phyloP scores from a whole-genome alignment of 2,113 vertebrate species.

The Neogale vison region DNA sequence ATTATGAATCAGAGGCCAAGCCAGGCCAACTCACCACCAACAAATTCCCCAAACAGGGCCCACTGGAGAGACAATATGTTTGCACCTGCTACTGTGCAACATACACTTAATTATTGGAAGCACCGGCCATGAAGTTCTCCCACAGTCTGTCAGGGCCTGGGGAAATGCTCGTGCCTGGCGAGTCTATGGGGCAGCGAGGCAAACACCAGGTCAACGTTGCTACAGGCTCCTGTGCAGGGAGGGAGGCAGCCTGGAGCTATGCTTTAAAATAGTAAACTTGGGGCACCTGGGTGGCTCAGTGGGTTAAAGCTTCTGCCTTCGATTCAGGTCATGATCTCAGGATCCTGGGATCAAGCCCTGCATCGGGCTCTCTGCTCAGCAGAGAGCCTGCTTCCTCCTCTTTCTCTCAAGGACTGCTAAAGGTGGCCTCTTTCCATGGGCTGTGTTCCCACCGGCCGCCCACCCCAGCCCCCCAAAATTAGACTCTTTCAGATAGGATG shows the following conservation, averaged over 20 bases:
- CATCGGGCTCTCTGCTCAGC: too few relatives aligned
- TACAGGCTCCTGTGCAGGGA: neutral
- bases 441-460: neutral
- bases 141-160: neutral
- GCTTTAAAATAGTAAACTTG: neutral
- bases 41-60: neutral
- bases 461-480: fast-evolving
- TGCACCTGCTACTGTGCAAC: neutral
- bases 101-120: neutral
- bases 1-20: neutral
- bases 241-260: neutral
- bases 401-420: neutral
- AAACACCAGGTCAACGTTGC: neutral
- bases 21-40: neutral
- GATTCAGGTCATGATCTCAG: too few relatives aligned
- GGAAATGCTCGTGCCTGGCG: neutral
- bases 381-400: too few relatives aligned
- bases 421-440: neutral
- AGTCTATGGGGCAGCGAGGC: neutral
- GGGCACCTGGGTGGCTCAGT: too few relatives aligned
- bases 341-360: too few relatives aligned
- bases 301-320: too few relatives aligned
- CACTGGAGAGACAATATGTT: too few relatives aligned
- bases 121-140: neutral
- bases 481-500: neutral